Evolutionary conservation across 2,888 invertebrate genomes (phyloP).

Genomic region (Lithophane ornitopus): DNA sequence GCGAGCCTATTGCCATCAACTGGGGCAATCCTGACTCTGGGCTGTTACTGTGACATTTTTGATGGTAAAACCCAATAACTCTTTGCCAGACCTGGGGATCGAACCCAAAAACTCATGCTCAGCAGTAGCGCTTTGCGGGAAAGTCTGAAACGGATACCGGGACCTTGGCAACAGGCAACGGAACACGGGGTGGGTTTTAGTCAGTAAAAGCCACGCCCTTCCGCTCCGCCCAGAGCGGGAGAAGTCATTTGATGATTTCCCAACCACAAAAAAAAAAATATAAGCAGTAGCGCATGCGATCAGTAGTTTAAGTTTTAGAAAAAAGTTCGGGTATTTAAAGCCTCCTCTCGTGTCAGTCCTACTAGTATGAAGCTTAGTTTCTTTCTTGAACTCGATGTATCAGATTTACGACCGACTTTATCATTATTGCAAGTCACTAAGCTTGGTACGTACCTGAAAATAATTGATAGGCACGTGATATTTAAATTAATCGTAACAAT

Average conservation of each 20-base stretch:
- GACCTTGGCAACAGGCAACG: no score
- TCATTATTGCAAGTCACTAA: constrained; percentile 3
- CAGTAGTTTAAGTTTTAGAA: background rate
- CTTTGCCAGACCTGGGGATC: background rate
- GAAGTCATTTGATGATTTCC: no score
- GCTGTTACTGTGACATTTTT: background rate
- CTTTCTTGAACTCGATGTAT: background rate
- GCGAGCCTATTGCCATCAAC: background rate
- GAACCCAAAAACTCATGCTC: background rate
- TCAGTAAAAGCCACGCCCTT: no score
- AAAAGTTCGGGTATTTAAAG: background rate
- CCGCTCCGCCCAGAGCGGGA: no score
- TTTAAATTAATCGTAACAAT: constrained; percentile 32
- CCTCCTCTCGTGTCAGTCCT: background rate
- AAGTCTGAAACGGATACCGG: no score
- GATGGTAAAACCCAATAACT: background rate
- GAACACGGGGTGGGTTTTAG: no score
- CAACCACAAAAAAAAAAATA: no score
- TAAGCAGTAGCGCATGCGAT: no score
- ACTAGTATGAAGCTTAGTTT: background rate
- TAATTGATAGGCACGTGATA: background rate
- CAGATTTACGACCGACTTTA: no score
- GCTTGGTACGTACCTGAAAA: background rate
- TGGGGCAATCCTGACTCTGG: background rate
- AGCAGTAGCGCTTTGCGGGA: background rate